Conservation (phyloP, 2,888 invertebrate species). For the Acheta domesticus region DNA sequence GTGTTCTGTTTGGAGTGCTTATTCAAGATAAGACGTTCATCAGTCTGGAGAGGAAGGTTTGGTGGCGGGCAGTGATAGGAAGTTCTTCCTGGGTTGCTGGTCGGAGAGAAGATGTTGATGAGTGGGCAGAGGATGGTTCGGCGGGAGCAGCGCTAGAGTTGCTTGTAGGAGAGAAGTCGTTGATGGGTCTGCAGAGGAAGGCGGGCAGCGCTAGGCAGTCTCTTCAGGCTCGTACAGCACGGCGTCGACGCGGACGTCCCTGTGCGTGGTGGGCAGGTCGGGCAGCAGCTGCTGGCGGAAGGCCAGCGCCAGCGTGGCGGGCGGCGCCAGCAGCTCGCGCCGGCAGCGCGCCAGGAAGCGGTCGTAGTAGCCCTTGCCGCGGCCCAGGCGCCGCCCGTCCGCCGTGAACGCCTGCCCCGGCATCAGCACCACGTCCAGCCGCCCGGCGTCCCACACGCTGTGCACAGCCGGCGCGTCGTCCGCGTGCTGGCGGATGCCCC, state of each 20-base stretch:
- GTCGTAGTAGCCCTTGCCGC: slow-evolving; percentile 95
- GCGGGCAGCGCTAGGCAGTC: too few relatives aligned
- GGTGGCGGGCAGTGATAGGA: too few relatives aligned
- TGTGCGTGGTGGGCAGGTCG: slow-evolving; percentile 66
- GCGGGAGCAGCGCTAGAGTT: too few relatives aligned
- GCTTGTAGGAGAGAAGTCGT: too few relatives aligned
- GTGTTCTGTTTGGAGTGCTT: rapidly evolving
- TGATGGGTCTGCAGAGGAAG: too few relatives aligned
- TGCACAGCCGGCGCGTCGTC: not conserved
- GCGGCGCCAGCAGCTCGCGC: slow-evolving; percentile 22
- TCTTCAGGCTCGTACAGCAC: slow-evolving; percentile 50
- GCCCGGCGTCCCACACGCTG: not conserved
- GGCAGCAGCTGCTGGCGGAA: slow-evolving; percentile 79
- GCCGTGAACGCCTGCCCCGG: slow-evolving; percentile 89
- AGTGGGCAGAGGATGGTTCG: too few relatives aligned
- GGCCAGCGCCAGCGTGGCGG: slow-evolving; percentile 59
- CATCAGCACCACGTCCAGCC: slow-evolving; percentile 78
- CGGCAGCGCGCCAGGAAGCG: slow-evolving; percentile 57
- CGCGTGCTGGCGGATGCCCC: slow-evolving; percentile 1
- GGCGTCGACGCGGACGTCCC: slow-evolving; percentile 68
- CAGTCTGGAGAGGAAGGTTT: too few relatives aligned
- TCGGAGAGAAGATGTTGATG: too few relatives aligned
- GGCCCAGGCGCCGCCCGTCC: slow-evolving; percentile 67
- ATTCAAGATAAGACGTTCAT: too few relatives aligned
- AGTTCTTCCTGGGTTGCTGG: too few relatives aligned